These are phyloP conservation scores for Andrena chrysosceles DNA, from an alignment of 2,888 invertebrate genomes.

Conservation along the genomic window DNA sequence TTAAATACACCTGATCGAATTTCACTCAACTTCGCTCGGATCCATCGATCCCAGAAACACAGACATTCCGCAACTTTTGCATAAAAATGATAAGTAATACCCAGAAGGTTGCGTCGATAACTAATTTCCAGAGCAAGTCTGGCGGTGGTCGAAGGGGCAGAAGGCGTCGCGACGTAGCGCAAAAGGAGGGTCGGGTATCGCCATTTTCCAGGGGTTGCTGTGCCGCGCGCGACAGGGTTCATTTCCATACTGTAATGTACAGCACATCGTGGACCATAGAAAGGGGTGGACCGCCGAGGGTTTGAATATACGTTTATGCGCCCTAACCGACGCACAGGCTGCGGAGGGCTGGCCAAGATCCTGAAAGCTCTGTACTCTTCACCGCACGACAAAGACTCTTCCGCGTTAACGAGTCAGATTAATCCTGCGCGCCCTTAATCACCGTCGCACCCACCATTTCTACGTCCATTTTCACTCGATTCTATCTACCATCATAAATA, in stretches of 20 bases:
- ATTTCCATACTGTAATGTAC: constrained; percentile 59
- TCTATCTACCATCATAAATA: too few relatives aligned
- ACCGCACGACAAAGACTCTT: constrained; percentile 24
- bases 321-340: constrained; percentile 22
- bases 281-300: constrained; percentile 42
- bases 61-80: neutral
- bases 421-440: constrained; percentile 27
- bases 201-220: constrained; percentile 53
- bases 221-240: constrained; percentile 36
- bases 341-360: constrained; percentile 20
- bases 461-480: neutral
- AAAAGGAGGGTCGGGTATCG: constrained; percentile 38
- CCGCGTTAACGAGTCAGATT: constrained; percentile 43
- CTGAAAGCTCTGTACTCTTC: constrained; percentile 42
- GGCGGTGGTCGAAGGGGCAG: constrained; percentile 8
- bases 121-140: constrained; percentile 53
- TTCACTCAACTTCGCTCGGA: neutral
- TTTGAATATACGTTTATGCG: constrained; percentile 37
- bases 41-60: neutral
- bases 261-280: constrained; percentile 34
- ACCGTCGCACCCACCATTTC: neutral
- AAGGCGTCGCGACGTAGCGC: constrained; percentile 21
- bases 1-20: too few relatives aligned
- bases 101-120: constrained; percentile 43
- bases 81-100: constrained; percentile 16